A percentile compares a stretch with the other conserved stretches of the same genome.
These are phyloP conservation scores for Lamprotornis superbus DNA, from an alignment of 2,113 vertebrate genomes.

Conservation along the genomic window DNA sequence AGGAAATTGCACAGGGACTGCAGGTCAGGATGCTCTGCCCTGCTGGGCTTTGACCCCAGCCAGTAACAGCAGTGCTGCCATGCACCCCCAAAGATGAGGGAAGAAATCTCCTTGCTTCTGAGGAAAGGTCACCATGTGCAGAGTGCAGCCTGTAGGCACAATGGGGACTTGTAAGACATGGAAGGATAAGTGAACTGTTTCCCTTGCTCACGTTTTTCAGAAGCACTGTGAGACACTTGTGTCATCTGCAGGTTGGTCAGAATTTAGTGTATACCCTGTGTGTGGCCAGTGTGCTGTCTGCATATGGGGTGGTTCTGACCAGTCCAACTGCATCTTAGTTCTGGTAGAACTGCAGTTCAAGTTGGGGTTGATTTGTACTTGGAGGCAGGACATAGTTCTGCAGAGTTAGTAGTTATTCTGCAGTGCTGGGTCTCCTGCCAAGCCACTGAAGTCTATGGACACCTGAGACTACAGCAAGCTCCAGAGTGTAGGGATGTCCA, in stretches of 20 bases:
- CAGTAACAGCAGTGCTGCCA: background rate
- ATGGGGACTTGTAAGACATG: background rate
- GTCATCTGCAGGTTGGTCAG: background rate
- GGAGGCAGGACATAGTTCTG: accelerated
- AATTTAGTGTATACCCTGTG: background rate
- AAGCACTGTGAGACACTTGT: background rate
- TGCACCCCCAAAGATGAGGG: background rate
- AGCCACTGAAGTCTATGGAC: background rate
- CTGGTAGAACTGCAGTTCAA: background rate
- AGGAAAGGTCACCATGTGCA: background rate
- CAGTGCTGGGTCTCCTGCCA: background rate
- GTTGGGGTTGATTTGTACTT: background rate
- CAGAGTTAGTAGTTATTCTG: background rate
- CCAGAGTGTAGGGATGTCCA: background rate
- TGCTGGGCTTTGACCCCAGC: background rate
- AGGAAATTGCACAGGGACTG: background rate
- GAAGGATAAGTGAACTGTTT: background rate
- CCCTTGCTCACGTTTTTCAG: background rate
- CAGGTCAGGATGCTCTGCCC: background rate
- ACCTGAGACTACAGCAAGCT: background rate
- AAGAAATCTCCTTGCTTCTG: background rate
- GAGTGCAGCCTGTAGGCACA: background rate
- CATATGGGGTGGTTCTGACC: background rate
- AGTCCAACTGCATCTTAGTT: background rate
- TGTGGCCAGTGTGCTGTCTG: background rate